These are phyloP conservation scores for Probaryconus sp. DNA, from an alignment of 1,140 invertebrate species.

Conservation along the genomic window DNA sequence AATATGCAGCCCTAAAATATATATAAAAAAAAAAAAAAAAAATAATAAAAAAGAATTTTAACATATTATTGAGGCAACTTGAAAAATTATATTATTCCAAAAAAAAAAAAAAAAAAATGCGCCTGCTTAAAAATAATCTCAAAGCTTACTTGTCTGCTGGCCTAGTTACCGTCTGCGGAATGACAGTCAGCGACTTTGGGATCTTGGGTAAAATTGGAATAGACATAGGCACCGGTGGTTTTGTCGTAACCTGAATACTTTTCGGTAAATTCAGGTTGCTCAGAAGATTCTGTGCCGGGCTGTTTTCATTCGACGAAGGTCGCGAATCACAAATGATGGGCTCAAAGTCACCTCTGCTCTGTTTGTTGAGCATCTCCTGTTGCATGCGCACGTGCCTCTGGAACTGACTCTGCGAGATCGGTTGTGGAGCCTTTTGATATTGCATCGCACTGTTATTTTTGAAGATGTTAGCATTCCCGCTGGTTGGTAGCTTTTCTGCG, in stretches of 20 bases:
- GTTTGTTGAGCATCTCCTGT: slow-evolving; percentile 74
- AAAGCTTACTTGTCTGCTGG: slow-evolving; percentile 71
- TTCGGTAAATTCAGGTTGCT: slow-evolving; percentile 75
- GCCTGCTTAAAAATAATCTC: not conserved
- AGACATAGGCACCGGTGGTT: slow-evolving; percentile 65
- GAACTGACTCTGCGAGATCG: slow-evolving; percentile 69
- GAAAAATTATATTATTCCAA: too few relatives aligned
- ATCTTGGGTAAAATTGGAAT: slow-evolving; percentile 83
- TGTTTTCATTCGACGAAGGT: slow-evolving; percentile 71
- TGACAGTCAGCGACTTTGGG: slow-evolving; percentile 86
- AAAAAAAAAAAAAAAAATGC: not conserved
- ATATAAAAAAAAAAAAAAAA: too few relatives aligned
- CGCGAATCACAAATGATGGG: slow-evolving; percentile 77
- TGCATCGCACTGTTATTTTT: slow-evolving; percentile 43
- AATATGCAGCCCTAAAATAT: too few relatives aligned
- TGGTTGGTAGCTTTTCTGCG: slow-evolving; percentile 49
- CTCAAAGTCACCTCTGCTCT: slow-evolving; percentile 75
- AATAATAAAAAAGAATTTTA: too few relatives aligned
- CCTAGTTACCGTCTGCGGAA: slow-evolving; percentile 81
- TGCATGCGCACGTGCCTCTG: slow-evolving; percentile 75
- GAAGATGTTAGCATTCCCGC: slow-evolving; percentile 3
- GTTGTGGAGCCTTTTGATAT: slow-evolving; percentile 70
- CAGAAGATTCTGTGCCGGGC: slow-evolving; percentile 73
- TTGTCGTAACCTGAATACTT: slow-evolving; percentile 77
- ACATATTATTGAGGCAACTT: too few relatives aligned